Base-by-base conservation (phyloP, 2,888 invertebrate genomes). In the Gasteruption jaculator region DNA sequence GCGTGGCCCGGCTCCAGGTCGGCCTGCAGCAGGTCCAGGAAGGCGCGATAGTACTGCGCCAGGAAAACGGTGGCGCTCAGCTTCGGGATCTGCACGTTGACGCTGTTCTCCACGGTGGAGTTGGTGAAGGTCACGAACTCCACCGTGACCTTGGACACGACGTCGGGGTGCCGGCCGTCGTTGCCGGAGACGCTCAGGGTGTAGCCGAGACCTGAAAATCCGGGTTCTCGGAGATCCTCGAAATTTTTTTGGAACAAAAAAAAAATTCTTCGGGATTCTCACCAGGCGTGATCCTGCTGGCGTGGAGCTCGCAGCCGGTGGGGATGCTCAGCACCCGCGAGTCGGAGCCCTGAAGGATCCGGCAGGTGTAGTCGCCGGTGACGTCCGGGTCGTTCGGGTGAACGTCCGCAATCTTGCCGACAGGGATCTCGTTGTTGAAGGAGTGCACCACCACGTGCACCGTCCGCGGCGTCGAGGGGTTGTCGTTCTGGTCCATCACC, bases 371-470 rank as follows among this genome's bases (percentile, higher is more conserved):
- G 60, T 91, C 86, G 3, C 94, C 95, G 37, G 83, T 81, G n/a
- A 81, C 79, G 67, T 96, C 95, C 1, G 85, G 82, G 74, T 96
- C 96, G 61, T 90, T 86, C 1, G 96, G 96, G 71, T 86, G 88
- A 0, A 95, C 87, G 68, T 92, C 83, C 5, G 92, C 95, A 49
- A 96, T 85, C 71, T 85, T 86, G n/a, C 87, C 87, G 15, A 79
- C 65, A 0, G 90, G 86, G 57, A 85, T 80, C 46, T 79, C 77
- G 39, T 83, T 83, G 58, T 90, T 86, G 58, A 87, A 85, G 1
- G 86, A 77, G 60, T 86, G 82, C 2, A 91, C 83, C 35, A 87
- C 73, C 14, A 91, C 80, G 58, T 88, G 87, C 1, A 88, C 87
- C 7, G 86, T 85, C 58, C 94, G 78, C 14, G 91, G 78, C 2